These are phyloP conservation scores for human (Homo sapiens) DNA, from an alignment of 2,113 vertebrate species.

Conservation along the genomic window DNA sequence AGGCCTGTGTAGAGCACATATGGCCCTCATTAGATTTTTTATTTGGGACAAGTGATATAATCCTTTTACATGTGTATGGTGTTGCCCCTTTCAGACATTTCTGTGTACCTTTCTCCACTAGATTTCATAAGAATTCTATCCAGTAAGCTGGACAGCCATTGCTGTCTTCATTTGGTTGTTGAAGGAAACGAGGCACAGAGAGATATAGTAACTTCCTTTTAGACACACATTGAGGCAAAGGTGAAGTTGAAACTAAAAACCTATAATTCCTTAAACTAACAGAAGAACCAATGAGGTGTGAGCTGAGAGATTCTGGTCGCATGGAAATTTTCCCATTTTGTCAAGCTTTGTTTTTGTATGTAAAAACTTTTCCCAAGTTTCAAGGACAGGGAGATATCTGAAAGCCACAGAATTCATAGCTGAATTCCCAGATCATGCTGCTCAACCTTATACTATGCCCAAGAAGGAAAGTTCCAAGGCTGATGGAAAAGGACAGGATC, in stretches of 20 bases:
- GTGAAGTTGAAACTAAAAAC: neutral
- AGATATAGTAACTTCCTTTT: neutral
- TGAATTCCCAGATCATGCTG: neutral
- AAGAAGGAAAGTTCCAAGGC: neutral
- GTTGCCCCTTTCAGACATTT: neutral
- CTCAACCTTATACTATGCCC: neutral
- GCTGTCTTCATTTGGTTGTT: neutral
- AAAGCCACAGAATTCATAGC: neutral
- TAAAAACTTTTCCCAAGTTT: neutral
- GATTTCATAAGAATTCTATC: neutral
- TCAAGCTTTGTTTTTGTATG: neutral
- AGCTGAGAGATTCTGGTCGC: neutral
- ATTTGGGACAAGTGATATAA: neutral
- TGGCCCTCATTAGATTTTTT: neutral
- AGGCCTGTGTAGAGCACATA: neutral
- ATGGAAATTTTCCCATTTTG: neutral
- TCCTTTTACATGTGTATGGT: neutral
- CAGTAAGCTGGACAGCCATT: neutral
- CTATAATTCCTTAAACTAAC: neutral
- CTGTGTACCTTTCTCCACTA: neutral
- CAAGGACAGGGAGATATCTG: neutral
- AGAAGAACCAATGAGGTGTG: neutral
- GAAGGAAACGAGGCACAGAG: neutral
- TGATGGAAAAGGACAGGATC: constrained; percentile 29
- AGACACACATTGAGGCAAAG: neutral